phyloP scores from a whole-genome alignment of 2,797 vertebrate species.

The Morus bassanus region DNA sequence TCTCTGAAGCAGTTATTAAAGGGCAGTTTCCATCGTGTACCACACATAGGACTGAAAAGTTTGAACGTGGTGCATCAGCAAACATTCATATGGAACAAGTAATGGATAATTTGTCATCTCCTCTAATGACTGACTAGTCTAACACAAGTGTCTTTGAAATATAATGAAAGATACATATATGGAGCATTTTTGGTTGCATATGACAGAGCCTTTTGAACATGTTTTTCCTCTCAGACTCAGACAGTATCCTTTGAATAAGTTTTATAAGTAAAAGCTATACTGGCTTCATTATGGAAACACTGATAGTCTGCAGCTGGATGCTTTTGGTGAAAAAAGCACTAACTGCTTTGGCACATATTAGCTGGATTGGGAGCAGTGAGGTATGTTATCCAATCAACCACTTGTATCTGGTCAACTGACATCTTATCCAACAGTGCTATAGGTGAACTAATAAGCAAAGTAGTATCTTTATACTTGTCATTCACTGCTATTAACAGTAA shows the following conservation, averaged over 20 bases:
- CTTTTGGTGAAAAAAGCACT: neutral
- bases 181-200: neutral
- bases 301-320: neutral
- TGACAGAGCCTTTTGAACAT: neutral
- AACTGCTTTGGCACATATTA: neutral
- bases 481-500: neutral
- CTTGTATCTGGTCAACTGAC: neutral
- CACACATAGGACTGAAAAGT: neutral
- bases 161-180: neutral
- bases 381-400: neutral
- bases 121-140: neutral
- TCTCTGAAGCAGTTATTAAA: neutral
- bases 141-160: neutral
- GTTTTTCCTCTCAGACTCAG: neutral
- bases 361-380: neutral
- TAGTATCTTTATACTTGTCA: neutral
- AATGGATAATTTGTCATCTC: neutral
- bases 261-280: neutral
- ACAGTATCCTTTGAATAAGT: neutral
- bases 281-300: neutral
- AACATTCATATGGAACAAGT: neutral
- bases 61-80: neutral
- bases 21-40: accelerated
- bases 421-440: neutral
- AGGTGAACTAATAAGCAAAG: neutral